phyloP scores from a whole-genome alignment of 2,113 vertebrate genomes.

The Penelope pileata region DNA sequence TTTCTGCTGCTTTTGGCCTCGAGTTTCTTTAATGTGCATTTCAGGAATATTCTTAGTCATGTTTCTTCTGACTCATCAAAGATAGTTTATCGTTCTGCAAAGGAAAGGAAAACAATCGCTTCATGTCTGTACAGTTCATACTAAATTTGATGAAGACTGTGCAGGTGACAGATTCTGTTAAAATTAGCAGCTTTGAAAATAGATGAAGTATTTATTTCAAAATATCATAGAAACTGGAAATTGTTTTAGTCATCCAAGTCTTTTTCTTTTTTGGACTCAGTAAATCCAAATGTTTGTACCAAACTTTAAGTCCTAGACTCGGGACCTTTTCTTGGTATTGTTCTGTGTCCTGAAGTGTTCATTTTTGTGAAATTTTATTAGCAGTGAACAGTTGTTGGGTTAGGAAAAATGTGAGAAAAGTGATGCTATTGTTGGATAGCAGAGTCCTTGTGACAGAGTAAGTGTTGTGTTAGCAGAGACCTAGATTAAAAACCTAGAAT shows the following conservation, averaged over 20 bases:
- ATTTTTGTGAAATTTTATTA: not conserved
- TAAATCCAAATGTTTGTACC: not conserved
- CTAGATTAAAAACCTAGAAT: not conserved
- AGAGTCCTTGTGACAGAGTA: not conserved
- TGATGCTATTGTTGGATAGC: not conserved
- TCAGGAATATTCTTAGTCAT: not conserved
- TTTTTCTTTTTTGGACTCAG: not conserved
- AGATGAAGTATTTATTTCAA: constrained; percentile 23
- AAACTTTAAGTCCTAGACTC: not conserved
- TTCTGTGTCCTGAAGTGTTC: no score
- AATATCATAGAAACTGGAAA: not conserved
- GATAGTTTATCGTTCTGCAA: not conserved
- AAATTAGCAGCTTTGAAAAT: constrained; percentile 28
- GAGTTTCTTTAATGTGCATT: not conserved
- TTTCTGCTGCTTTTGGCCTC: not conserved
- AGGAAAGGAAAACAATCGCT: not conserved
- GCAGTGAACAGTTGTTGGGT: not conserved
- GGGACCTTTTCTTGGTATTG: no score
- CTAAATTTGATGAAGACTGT: not conserved
- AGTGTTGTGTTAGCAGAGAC: not conserved
- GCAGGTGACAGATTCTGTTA: constrained; percentile 9
- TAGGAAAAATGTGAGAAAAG: not conserved
- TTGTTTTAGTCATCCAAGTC: not conserved
- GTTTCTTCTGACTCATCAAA: not conserved
- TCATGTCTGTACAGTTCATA: not conserved